These are phyloP conservation scores for Scaptodrosophila lebanonensis DNA, from an alignment of 1,140 invertebrate species.

Conservation along the genomic window DNA sequence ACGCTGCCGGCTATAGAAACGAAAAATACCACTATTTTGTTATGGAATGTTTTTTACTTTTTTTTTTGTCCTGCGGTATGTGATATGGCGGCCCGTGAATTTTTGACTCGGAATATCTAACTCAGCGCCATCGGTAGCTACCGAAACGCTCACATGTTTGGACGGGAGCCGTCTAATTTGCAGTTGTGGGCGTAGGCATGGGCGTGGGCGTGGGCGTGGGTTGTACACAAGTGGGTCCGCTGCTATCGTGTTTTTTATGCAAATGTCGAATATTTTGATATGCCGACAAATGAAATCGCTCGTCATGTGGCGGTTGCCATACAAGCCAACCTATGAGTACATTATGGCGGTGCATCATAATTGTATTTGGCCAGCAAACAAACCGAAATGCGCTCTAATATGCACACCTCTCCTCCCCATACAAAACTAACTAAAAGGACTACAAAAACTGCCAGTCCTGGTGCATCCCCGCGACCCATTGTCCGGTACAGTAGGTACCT, in stretches of 20 bases:
- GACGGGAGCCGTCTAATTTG: too few relatives aligned
- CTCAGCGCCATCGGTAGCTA: too few relatives aligned
- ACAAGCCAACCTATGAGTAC: constrained; percentile 67
- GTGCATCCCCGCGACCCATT: neutral
- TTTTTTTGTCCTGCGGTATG: too few relatives aligned
- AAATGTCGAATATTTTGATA: constrained; percentile 74
- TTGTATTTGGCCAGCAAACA: constrained; percentile 62
- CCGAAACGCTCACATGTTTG: too few relatives aligned
- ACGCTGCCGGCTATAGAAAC: too few relatives aligned
- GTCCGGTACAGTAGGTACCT: constrained; percentile 36
- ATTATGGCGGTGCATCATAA: constrained; percentile 40
- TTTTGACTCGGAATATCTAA: too few relatives aligned
- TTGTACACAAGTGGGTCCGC: neutral
- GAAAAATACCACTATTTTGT: too few relatives aligned
- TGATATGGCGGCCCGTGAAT: too few relatives aligned
- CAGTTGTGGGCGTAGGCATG: too few relatives aligned
- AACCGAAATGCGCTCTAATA: constrained; percentile 63
- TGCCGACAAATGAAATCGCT: constrained; percentile 21
- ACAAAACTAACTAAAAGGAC: too few relatives aligned
- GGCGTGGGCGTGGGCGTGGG: too few relatives aligned
- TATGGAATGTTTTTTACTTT: too few relatives aligned
- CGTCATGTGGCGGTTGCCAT: constrained; percentile 37
- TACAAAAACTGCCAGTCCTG: neutral
- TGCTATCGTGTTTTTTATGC: constrained; percentile 59
- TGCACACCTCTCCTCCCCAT: constrained; percentile 10